Evolutionary conservation across 2,888 invertebrate genomes (phyloP).

Genomic region (Eulithis prunata): DNA sequence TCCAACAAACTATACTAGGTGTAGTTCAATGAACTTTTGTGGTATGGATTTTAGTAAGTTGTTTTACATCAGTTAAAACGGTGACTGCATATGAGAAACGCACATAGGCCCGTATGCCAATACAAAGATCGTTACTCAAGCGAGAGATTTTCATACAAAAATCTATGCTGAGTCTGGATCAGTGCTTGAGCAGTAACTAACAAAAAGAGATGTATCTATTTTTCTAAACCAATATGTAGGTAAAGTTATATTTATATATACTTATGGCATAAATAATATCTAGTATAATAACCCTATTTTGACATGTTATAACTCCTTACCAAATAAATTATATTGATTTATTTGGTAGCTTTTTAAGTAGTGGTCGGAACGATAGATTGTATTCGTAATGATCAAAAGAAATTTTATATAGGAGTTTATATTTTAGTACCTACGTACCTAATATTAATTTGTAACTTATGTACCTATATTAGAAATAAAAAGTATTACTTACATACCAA

Average conservation of each 20-base stretch:
- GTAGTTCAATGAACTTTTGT: not conserved
- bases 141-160: too few relatives aligned
- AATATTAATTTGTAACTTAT: constrained; percentile 4
- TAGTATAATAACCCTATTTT: too few relatives aligned
- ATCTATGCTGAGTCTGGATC: too few relatives aligned
- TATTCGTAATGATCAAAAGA: not conserved
- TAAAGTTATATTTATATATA: too few relatives aligned
- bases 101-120: too few relatives aligned
- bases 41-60: not conserved
- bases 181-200: too few relatives aligned
- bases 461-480: constrained; percentile 4
- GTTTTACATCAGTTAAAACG: not conserved
- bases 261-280: too few relatives aligned
- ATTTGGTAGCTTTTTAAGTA: not conserved
- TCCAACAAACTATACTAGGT: not conserved
- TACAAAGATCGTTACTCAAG: too few relatives aligned
- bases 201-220: not conserved
- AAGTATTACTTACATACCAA: constrained; percentile 3
- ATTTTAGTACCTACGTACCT: not conserved
- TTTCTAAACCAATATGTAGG: too few relatives aligned
- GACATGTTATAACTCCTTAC: too few relatives aligned
- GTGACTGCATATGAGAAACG: too few relatives aligned
- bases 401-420: not conserved
- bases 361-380: not conserved
- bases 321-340: too few relatives aligned